Evolutionary conservation across 2,797 vertebrate genomes (phyloP).

Genomic region (Enteromius viviparus): DNA sequence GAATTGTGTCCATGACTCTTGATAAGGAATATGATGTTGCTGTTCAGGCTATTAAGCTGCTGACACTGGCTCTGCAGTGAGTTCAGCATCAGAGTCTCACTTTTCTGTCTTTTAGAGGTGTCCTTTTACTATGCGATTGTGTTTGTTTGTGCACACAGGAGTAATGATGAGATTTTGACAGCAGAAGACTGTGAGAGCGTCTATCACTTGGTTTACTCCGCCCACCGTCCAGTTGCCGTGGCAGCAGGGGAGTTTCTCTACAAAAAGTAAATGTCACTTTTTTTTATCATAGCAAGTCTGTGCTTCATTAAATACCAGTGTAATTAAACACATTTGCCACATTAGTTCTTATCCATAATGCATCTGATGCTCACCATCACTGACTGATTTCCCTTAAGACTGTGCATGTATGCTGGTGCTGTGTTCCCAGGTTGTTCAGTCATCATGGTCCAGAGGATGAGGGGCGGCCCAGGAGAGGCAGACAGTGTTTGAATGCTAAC

Average conservation of each 20-base stretch:
- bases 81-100: constrained; percentile 65
- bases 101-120: neutral
- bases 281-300: neutral
- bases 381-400: neutral
- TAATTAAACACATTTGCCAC: neutral
- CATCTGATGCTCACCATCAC: neutral
- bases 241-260: constrained; percentile 89
- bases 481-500: constrained; percentile 86
- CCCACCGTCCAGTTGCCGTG: constrained; percentile 86
- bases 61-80: constrained; percentile 98
- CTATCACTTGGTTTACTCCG: constrained; percentile 90
- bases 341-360: neutral
- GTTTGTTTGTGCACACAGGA: constrained; percentile 69
- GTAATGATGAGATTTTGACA: constrained; percentile 88
- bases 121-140: constrained; percentile 4
- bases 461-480: constrained; percentile 83
- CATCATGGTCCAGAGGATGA: constrained; percentile 86
- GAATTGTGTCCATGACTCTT: constrained; percentile 99
- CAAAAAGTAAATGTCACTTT: constrained; percentile 81
- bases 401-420: neutral
- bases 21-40: constrained; percentile 99
- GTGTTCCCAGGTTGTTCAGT: constrained; percentile 80
- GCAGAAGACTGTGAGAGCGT: constrained; percentile 91
- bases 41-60: constrained; percentile 99
- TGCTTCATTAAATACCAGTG: constrained; percentile 8